Evolutionary conservation across 64 coral and sea anemone genomes (phyloP).

Genomic region (Actinia equina): DNA sequence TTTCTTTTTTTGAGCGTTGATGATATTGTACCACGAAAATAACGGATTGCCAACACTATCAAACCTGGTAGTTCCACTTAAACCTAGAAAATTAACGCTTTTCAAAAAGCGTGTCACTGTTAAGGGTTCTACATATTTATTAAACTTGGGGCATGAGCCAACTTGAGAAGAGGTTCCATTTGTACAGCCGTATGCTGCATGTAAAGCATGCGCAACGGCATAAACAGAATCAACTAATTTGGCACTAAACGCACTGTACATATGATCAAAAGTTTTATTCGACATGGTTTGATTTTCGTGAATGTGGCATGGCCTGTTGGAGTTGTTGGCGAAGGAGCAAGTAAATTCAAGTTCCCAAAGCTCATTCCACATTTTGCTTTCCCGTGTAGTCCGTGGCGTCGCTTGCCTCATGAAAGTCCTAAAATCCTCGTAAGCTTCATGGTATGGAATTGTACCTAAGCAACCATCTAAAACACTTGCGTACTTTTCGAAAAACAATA

Average conservation of each 20-base stretch:
- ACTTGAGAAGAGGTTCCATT: neutral
- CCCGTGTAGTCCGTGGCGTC: neutral
- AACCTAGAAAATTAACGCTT: conserved; percentile 19
- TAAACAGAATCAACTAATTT: conserved; percentile 63
- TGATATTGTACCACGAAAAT: conserved; percentile 23
- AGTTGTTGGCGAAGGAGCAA: neutral
- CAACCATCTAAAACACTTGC: neutral
- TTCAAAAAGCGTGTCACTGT: conserved; percentile 22
- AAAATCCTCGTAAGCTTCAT: neutral
- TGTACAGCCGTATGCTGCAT: conserved; percentile 16
- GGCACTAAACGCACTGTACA: conserved; percentile 28
- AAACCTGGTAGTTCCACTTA: conserved; percentile 24
- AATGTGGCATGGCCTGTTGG: neutral
- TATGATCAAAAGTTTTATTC: neutral
- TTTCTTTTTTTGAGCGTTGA: conserved; percentile 18
- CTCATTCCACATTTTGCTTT: conserved; percentile 20
- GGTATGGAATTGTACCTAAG: neutral
- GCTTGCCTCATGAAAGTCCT: neutral
- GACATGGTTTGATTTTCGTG: conserved; percentile 19
- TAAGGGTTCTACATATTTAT: neutral
- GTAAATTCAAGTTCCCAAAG: conserved; percentile 7
- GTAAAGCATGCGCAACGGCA: conserved; percentile 56
- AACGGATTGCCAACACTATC: conserved; percentile 19
- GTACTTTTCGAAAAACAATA: neutral
- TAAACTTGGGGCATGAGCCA: conserved; percentile 3